These are phyloP conservation scores for Platysternon megacephalum DNA, from an alignment of 2,113 vertebrate species.

Conservation along the genomic window DNA sequence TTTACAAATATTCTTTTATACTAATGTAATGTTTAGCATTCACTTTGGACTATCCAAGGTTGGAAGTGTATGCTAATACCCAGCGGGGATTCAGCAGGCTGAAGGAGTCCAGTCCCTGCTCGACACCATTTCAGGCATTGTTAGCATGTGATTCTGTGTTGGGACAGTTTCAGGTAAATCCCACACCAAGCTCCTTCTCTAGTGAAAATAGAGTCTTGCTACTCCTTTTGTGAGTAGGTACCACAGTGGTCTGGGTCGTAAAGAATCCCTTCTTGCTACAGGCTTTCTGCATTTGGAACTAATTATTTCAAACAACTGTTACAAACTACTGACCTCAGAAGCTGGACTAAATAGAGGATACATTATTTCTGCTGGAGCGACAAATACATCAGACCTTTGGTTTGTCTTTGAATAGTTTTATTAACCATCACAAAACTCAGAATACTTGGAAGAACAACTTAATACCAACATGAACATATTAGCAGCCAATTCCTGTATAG, in stretches of 20 bases:
- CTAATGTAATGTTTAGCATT: background rate
- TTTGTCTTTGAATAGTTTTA: conserved; percentile 5
- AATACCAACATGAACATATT: accelerated
- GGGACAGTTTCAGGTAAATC: background rate
- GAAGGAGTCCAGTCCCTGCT: background rate
- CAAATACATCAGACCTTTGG: background rate
- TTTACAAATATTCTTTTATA: background rate
- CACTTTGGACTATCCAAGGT: background rate
- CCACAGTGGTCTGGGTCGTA: background rate
- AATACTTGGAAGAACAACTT: background rate
- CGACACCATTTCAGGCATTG: background rate
- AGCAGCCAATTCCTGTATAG: accelerated
- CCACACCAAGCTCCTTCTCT: background rate
- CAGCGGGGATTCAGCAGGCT: background rate
- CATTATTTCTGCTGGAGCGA: conserved; percentile 2
- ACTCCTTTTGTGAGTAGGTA: background rate
- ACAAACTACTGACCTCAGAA: conserved; percentile 12
- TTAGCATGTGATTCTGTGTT: background rate
- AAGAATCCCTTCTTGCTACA: background rate
- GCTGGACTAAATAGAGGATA: background rate
- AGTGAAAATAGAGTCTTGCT: background rate
- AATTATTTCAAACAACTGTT: conserved; percentile 21
- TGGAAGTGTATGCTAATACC: background rate
- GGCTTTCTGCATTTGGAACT: background rate
- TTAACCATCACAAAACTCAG: background rate